These are phyloP conservation scores for Musca domestica DNA, from an alignment of 1,140 invertebrate genomes.

Conservation along the genomic window DNA sequence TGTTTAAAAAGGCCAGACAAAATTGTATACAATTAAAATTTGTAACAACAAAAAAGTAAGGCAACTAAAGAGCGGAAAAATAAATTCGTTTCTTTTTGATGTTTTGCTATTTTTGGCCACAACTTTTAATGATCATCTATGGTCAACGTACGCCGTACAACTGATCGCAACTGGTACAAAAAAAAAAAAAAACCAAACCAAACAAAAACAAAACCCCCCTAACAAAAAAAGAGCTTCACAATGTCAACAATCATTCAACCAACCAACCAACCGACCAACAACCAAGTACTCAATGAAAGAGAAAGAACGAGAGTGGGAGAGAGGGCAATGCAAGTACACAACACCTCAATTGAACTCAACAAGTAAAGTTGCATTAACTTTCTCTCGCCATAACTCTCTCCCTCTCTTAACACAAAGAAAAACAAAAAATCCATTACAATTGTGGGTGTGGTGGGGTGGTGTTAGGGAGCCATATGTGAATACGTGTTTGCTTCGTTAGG, in stretches of 20 bases:
- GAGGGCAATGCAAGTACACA: background rate
- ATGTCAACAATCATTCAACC: background rate
- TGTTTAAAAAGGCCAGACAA: background rate
- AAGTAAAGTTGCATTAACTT: too few relatives aligned
- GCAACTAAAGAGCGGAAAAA: background rate
- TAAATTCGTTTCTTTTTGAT: background rate
- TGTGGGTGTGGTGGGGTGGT: too few relatives aligned
- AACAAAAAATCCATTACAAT: too few relatives aligned
- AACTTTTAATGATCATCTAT: background rate
- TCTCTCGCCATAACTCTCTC: too few relatives aligned
- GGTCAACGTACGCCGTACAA: constrained; percentile 22
- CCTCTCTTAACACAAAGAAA: too few relatives aligned
- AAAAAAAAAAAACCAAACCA: background rate
- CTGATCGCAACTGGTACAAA: constrained; percentile 13
- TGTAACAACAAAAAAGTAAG: background rate
- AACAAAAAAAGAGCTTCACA: background rate
- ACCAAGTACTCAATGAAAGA: background rate
- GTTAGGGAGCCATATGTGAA: too few relatives aligned
- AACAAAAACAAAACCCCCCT: background rate
- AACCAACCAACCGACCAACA: too few relatives aligned
- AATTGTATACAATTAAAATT: background rate
- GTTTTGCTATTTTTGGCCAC: too few relatives aligned
- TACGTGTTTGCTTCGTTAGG: too few relatives aligned
- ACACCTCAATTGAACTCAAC: too few relatives aligned
- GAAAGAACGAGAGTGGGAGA: background rate